Percentiles rank a stretch among this genome's conserved stretches.
Conservation (phyloP, 2,888 invertebrate species). For the Dolomedes plantarius region DNA sequence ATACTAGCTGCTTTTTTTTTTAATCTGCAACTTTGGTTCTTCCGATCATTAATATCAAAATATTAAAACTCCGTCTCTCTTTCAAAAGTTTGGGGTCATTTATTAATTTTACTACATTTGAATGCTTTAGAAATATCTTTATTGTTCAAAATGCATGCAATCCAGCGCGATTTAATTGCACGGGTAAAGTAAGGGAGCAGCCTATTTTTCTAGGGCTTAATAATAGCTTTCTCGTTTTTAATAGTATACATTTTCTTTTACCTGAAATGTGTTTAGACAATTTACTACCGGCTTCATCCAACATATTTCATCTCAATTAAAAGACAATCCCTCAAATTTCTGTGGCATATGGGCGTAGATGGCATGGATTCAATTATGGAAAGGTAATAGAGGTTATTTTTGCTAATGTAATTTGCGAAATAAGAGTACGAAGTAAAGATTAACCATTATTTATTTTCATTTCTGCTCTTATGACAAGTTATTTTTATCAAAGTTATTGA, state of each 20-base stretch:
- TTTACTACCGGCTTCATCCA: background rate
- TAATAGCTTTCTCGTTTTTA: background rate
- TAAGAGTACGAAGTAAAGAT: no score
- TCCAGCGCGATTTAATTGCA: background rate
- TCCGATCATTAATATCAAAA: no score
- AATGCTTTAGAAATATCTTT: background rate
- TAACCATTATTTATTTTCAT: background rate
- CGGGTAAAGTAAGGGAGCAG: background rate
- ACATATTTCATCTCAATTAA: background rate
- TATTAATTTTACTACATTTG: no score
- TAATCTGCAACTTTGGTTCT: no score
- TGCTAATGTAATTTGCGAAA: no score
- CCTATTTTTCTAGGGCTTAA: background rate
- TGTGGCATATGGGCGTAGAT: background rate
- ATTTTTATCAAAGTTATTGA: no score
- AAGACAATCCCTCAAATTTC: background rate
- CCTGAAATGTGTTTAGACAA: background rate
- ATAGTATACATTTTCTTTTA: background rate
- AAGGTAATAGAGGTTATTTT: background rate
- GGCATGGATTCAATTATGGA: background rate
- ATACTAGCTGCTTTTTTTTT: no score
- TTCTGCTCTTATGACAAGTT: no score
- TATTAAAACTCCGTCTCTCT: no score
- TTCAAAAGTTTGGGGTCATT: no score
- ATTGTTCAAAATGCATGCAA: background rate